Evolutionary conservation across 2,888 invertebrate species (phyloP).

Genomic region (Pediacus dermestoides): DNA sequence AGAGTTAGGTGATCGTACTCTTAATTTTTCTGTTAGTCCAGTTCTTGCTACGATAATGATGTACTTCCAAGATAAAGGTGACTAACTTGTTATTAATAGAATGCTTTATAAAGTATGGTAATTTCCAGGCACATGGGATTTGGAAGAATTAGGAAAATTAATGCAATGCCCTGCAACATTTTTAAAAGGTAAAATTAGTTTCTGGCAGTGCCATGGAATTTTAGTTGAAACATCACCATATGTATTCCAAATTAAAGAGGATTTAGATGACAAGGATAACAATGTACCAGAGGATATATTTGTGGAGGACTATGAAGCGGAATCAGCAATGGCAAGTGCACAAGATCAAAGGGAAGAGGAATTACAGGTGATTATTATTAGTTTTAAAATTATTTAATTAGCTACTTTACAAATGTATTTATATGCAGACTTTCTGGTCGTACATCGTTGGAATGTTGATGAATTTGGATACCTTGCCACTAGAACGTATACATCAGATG

Average conservation of each 20-base stretch:
- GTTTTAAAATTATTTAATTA: slow-evolving; percentile 5
- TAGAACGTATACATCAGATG: slow-evolving; percentile 95
- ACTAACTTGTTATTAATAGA: slow-evolving; percentile 28
- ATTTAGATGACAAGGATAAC: slow-evolving; percentile 55
- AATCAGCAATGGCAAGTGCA: slow-evolving; percentile 92
- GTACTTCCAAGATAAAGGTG: slow-evolving; percentile 85
- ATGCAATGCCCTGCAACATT: slow-evolving; percentile 87
- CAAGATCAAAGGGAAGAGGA: slow-evolving; percentile 93
- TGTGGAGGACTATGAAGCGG: slow-evolving; percentile 85
- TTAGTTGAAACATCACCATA: slow-evolving; percentile 74
- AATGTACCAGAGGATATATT: slow-evolving; percentile 60
- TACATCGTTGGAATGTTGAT: slow-evolving; percentile 97
- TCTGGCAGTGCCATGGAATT: slow-evolving; percentile 92
- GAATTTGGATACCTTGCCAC: slow-evolving; percentile 84
- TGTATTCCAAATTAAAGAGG: slow-evolving; percentile 70
- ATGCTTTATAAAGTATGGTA: background rate
- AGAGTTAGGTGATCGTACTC: slow-evolving; percentile 71
- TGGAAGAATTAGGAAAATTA: slow-evolving; percentile 79
- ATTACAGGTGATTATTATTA: slow-evolving; percentile 60
- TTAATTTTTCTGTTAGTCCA: slow-evolving; percentile 83
- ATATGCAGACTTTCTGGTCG: slow-evolving; percentile 79
- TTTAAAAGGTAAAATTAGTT: slow-evolving; percentile 80
- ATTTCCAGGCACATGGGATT: slow-evolving; percentile 69
- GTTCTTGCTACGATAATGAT: slow-evolving; percentile 91
- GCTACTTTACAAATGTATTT: slow-evolving; percentile 4